Percentiles rank a stretch among this genome's conserved stretches.
These are phyloP conservation scores for Sarcoramphus papa DNA, from an alignment of 2,797 vertebrate genomes.

Conservation along the genomic window DNA sequence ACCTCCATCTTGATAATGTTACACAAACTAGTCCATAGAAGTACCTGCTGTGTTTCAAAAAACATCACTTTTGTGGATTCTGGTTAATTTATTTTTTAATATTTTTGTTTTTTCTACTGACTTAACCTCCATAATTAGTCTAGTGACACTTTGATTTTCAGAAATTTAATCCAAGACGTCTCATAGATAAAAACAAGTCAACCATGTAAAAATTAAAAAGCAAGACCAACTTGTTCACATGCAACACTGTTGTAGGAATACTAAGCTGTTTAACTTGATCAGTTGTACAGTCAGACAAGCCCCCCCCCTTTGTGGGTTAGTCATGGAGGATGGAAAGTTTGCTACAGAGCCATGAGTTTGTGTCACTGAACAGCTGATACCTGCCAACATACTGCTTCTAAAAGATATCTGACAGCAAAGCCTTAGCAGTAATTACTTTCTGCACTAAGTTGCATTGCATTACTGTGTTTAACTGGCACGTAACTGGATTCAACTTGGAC, in stretches of 20 bases:
- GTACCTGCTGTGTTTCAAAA: background rate
- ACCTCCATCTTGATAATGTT: background rate
- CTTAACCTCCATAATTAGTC: background rate
- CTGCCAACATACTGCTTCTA: background rate
- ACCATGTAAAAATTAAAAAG: background rate
- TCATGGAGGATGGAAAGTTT: background rate
- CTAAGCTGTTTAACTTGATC: background rate
- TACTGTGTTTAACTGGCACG: background rate
- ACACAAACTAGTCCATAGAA: background rate
- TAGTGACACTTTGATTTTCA: background rate
- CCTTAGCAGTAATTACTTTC: background rate
- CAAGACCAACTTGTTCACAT: background rate
- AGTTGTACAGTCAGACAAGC: background rate
- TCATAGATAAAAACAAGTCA: background rate
- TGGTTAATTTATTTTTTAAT: background rate
- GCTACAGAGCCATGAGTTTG: background rate
- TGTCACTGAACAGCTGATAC: background rate
- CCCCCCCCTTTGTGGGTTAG: background rate
- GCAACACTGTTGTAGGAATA: background rate
- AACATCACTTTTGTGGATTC: background rate
- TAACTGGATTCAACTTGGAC: background rate
- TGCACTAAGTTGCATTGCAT: rapidly evolving
- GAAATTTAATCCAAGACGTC: background rate
- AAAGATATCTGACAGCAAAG: background rate
- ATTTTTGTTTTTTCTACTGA: background rate